Base-by-base conservation (phyloP, 2,888 invertebrate species). In the Hanleya hanleyi region DNA sequence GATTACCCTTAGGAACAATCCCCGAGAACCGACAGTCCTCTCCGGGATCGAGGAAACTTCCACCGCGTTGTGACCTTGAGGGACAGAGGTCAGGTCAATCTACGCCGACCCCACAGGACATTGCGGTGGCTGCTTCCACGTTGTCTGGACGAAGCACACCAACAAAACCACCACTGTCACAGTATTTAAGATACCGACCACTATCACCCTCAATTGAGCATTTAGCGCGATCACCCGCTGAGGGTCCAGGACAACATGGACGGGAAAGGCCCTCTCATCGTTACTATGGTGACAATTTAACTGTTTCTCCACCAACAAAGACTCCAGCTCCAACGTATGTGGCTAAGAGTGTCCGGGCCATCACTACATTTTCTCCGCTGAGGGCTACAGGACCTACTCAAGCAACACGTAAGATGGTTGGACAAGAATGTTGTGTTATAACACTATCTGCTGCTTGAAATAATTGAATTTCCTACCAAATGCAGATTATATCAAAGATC, bases 11-110 rank as follows among this genome's bases (percentile, higher is more conserved):
- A 18, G 78, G 85, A 74, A 82, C 87, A 1, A 87, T 87, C 68
- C 87, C 87, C 57, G 87, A 87, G 70, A 83, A 86, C 76, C 74
- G 78, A 51, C 84, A 81, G 65, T 78, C 64, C 3, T 37, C 64
- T 64, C 64, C 64, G n/a, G 64, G 64, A 29, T 36, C 36, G 64
- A 35, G 26, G 29, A 3, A 35, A 2, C n/a, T 35, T 12, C n/a
- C 35, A 5, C n/a, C 64, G 4, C 38, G 35, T 33, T 22, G 64
- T n/a, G 38, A 32, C 35, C 9, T 37, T 3, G 57, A 9, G 57
- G 9, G 57, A 57, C 12, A 9, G 26, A 35, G 64, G 9, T 57
- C 57, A 15, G 57, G 26, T 29, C 57, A 57, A 26, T 29, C 26
- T 26, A 57, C 57, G 9, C 57, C 57, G 2, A 29, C 32, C 4